These are phyloP conservation scores for Idaea biselata DNA, from an alignment of 2,888 invertebrate genomes.

Conservation along the genomic window DNA sequence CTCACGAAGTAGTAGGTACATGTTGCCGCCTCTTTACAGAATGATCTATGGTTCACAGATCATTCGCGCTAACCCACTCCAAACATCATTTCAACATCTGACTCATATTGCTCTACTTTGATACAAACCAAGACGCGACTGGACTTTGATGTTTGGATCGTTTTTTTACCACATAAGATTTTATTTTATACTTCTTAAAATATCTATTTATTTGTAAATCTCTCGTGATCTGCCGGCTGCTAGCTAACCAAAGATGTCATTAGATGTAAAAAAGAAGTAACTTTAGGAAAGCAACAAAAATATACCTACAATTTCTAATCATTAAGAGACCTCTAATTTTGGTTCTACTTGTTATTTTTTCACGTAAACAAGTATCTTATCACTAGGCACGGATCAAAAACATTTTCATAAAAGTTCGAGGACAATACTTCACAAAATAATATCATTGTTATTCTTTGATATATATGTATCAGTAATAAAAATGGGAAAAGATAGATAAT, in stretches of 20 bases:
- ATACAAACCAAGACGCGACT: slow-evolving; percentile 50
- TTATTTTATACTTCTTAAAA: background rate
- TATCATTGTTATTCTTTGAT: slow-evolving; percentile 1
- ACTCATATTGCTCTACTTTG: slow-evolving; percentile 45
- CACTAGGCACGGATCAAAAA: background rate
- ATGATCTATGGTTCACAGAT: slow-evolving; percentile 55
- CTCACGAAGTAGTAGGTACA: slow-evolving; percentile 14
- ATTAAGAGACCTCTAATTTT: background rate
- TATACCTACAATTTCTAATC: background rate
- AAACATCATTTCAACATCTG: slow-evolving; percentile 50
- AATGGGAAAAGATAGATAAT: slow-evolving; percentile 10
- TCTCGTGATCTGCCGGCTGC: background rate
- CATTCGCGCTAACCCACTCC: slow-evolving; percentile 46
- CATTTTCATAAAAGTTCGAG: slow-evolving; percentile 8
- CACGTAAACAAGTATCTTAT: background rate
- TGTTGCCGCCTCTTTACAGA: slow-evolving; percentile 33
- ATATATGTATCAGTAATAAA: slow-evolving; percentile 2
- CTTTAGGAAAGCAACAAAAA: background rate
- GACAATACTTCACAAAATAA: slow-evolving; percentile 1
- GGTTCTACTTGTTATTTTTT: background rate
- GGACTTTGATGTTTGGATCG: slow-evolving; percentile 56
- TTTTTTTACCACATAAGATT: slow-evolving; percentile 17
- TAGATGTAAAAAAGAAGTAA: background rate
- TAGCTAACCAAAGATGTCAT: background rate
- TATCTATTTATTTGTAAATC: background rate